Evolutionary conservation across 2,113 vertebrate genomes (phyloP), one percentile per base, ranked within the genome.

Genomic region (Pycnonotus jocosus): DNA sequence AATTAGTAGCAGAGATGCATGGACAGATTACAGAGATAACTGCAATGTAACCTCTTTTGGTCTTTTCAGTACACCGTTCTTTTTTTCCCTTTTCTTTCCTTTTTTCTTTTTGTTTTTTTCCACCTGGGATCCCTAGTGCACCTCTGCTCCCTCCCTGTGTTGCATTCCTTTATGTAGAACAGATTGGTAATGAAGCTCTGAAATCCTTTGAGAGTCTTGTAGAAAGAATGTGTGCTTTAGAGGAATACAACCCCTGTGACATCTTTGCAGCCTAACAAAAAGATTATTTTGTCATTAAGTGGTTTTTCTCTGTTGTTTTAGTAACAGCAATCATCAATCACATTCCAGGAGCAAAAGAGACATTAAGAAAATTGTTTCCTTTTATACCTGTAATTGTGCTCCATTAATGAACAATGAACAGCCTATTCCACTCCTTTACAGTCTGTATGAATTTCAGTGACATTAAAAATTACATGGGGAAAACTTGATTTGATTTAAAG

Each of bases 221-320:
- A 51, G n/a, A 37, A 69, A 88, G 45, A 65, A 88, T 14, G 33
- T 0, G 0, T 40, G 13, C 79, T 76, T 85, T 72, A 79, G n/a
- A 68, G 65, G 13, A 91, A 81, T 78, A 31, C n/a, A 87, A 80
- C 30, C 17, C 56, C 31, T 11, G 1, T 65, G 71, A 85, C 53
- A 76, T 31, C 28, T 88, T 54, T 93, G 57, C 57, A 95, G 73
- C 21, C 35, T 82, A 93, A 76, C 40, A 87, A 79, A 77, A 73
- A 79, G 33, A 48, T 79, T 79, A 60, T 94, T 87, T 91, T 94
- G 65, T 56, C 66, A 88, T 88, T 91, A 85, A 48, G 35, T 56
- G 20, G 81, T 85, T 92, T 93, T 93, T 73, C 62, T 80, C 79
- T 90, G 53, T 48, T 90, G 50, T 88, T 96, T 95, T 37, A 76